Conservation (phyloP, 2,113 vertebrate genomes). For the Asarcornis scutulata region DNA sequence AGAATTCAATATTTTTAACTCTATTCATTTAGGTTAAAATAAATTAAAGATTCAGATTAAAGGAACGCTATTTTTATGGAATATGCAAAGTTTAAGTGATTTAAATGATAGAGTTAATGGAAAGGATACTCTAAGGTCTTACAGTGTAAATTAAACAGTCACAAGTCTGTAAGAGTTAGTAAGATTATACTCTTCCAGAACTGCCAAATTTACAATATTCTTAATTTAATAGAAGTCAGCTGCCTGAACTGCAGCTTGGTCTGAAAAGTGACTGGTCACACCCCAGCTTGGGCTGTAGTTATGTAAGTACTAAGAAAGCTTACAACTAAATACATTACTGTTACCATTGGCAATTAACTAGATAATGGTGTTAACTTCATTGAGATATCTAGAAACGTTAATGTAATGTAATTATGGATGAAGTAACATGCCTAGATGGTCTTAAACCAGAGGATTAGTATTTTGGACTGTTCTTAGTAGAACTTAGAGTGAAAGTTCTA, state of each 20-base stretch:
- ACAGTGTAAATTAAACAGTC: neutral
- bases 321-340: neutral
- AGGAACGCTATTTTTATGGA: neutral
- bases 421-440: neutral
- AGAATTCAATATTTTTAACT: neutral
- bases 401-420: neutral
- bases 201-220: neutral
- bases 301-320: neutral
- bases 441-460: neutral
- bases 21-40: neutral
- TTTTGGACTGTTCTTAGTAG: neutral
- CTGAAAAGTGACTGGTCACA: neutral
- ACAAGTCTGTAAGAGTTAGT: neutral
- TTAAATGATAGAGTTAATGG: neutral
- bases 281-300: neutral
- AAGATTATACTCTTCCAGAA: neutral
- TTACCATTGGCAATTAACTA: neutral
- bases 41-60: neutral
- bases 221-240: neutral
- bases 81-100: neutral
- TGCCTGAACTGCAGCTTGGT: neutral
- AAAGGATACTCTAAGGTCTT: neutral
- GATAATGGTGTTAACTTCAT: neutral
- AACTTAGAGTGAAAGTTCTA: neutral
- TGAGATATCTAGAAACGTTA: neutral